Percentiles rank a stretch among this genome's conserved stretches.
Conservation (phyloP, 2,888 invertebrate genomes). For the Autographa gamma region DNA sequence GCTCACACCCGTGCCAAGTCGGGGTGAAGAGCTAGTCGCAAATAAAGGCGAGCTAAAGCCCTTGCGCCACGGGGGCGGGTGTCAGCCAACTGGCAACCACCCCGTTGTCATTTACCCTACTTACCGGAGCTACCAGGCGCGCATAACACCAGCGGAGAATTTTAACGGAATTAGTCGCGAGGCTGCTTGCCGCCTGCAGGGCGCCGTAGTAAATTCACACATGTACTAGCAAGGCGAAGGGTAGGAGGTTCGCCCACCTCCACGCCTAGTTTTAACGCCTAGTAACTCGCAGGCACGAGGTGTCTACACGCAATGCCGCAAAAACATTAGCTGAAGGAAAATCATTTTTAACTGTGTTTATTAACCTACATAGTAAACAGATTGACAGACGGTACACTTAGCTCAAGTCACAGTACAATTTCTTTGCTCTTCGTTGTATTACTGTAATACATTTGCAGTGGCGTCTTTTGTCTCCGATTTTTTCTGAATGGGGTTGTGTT, state of each 20-base stretch:
- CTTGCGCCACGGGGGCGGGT: constrained; percentile 67
- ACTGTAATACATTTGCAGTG: constrained; percentile 14
- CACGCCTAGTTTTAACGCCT: constrained; percentile 81
- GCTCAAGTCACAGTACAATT: not conserved
- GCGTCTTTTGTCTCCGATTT: constrained; percentile 4
- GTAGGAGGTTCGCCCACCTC: constrained; percentile 77
- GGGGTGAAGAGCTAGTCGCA: constrained; percentile 66
- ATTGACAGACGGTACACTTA: constrained; percentile 31
- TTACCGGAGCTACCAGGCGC: constrained; percentile 82
- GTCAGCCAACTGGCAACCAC: constrained; percentile 70
- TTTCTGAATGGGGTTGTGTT: not conserved
- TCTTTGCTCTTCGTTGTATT: constrained; percentile 9
- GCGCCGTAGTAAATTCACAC: constrained; percentile 87
- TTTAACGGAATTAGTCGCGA: constrained; percentile 88
- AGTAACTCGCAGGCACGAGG: constrained; percentile 76
- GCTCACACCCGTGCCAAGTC: constrained; percentile 68
- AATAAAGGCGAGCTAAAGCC: constrained; percentile 66
- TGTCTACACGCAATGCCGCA: constrained; percentile 83
- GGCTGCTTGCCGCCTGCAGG: constrained; percentile 81
- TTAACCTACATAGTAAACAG: constrained; percentile 42
- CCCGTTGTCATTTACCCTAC: constrained; percentile 85
- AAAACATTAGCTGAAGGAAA: constrained; percentile 73
- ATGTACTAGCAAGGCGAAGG: constrained; percentile 70
- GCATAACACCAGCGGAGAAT: constrained; percentile 84
- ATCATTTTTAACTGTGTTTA: constrained; percentile 66